phyloP scores from a whole-genome alignment of 2,113 vertebrate species.

The Cisticola juncidis region DNA sequence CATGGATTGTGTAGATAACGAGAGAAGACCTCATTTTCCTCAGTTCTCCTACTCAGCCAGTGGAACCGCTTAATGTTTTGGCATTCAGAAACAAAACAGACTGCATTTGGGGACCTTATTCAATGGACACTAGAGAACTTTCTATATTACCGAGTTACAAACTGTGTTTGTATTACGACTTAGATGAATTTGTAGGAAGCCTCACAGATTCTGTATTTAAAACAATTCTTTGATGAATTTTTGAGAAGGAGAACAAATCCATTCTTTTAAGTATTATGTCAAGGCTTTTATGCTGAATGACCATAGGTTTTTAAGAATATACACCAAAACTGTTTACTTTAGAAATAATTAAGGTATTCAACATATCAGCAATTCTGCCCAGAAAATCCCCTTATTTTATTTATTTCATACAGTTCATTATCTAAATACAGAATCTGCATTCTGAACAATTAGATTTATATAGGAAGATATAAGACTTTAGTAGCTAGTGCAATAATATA shows the following conservation, averaged over 20 bases:
- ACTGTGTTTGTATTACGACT: slow-evolving; percentile 75
- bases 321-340: slow-evolving; percentile 69
- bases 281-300: slow-evolving; percentile 67
- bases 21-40: slow-evolving; percentile 93
- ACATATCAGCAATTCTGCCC: slow-evolving; percentile 51
- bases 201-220: slow-evolving; percentile 64
- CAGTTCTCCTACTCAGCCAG: slow-evolving; percentile 98
- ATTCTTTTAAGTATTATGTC: slow-evolving; percentile 68
- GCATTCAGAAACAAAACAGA: slow-evolving; percentile 72
- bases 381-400: slow-evolving; percentile 73
- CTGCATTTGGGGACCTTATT: slow-evolving; percentile 79
- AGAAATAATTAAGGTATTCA: slow-evolving; percentile 61
- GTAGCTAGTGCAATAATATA: slow-evolving; percentile 66
- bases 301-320: slow-evolving; percentile 67
- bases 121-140: slow-evolving; percentile 78
- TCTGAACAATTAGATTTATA: slow-evolving; percentile 67
- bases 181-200: slow-evolving; percentile 74
- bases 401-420: slow-evolving; percentile 79
- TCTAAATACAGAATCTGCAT: slow-evolving; percentile 63
- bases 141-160: slow-evolving; percentile 75
- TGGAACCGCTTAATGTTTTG: slow-evolving; percentile 82
- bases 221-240: slow-evolving; percentile 66
- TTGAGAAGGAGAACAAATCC: slow-evolving; percentile 70
- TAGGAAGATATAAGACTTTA: slow-evolving; percentile 66
- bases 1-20: slow-evolving; percentile 92